A percentile compares a stretch with the other conserved stretches of the same genome.
These are phyloP conservation scores for Syngnathus typhle DNA, from an alignment of 2,113 vertebrate genomes.

Conservation along the genomic window DNA sequence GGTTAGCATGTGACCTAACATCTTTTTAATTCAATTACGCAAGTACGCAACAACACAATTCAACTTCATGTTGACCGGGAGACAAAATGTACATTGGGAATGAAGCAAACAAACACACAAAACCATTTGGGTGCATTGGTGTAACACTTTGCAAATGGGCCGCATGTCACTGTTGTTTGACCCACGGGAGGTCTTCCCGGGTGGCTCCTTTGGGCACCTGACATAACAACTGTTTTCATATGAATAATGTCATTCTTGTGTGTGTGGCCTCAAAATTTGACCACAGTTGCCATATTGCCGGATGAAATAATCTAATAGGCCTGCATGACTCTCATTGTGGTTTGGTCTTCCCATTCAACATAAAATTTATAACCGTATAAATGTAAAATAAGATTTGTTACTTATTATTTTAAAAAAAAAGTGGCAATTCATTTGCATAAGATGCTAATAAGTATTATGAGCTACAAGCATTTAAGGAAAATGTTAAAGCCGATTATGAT, in stretches of 20 bases:
- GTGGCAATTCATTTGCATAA: no score
- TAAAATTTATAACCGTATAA: not conserved
- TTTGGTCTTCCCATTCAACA: not conserved
- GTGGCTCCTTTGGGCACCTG: not conserved
- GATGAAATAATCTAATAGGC: not conserved
- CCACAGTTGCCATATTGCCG: not conserved
- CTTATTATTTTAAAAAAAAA: no score
- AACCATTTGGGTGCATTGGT: not conserved
- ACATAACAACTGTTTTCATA: not conserved
- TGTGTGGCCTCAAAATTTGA: not conserved
- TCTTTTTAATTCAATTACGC: no score
- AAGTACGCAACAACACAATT: no score
- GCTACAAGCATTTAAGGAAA: no score
- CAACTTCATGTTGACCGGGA: no score
- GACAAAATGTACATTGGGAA: not conserved
- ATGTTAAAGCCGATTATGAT: no score
- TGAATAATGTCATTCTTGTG: not conserved
- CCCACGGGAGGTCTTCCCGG: not conserved
- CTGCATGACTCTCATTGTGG: not conserved
- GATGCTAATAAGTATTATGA: no score
- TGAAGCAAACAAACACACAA: not conserved
- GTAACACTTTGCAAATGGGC: conserved; percentile 8
- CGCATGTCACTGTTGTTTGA: conserved; percentile 5
- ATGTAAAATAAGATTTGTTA: not conserved
- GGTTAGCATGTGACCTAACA: no score